Percentiles rank a stretch among this genome's conserved stretches.
Evolutionary conservation across 2,113 vertebrate species (phyloP).

Genomic region (Sinosuthora webbiana): DNA sequence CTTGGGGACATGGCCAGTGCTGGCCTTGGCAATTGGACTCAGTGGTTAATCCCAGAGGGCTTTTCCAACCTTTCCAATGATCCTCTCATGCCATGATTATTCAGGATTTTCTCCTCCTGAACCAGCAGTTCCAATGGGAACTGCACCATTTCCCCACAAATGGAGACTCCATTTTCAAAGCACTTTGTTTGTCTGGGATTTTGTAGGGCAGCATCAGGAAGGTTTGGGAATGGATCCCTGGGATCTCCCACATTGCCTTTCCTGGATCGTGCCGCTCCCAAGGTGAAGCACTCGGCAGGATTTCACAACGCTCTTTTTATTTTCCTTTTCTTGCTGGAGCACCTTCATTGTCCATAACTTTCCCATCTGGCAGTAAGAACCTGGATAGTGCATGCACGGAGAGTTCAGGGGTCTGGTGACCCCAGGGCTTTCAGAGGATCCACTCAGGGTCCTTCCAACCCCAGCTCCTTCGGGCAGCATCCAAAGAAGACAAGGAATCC

Average conservation of each 20-base stretch:
- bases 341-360: neutral
- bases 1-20: neutral
- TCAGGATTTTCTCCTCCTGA: neutral
- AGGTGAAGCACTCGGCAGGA: neutral
- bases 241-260: neutral
- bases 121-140: neutral
- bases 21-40: neutral
- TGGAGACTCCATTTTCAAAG: neutral
- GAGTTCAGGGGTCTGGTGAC: neutral
- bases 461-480: neutral
- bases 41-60: neutral
- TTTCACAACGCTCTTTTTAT: neutral
- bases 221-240: neutral
- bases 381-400: fast-evolving
- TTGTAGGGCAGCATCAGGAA: neutral
- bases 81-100: neutral
- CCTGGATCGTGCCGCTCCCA: neutral
- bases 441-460: neutral
- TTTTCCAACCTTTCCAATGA: neutral
- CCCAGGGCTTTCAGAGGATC: neutral
- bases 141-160: neutral
- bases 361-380: neutral
- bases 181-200: neutral
- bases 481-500: neutral
- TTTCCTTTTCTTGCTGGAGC: neutral